Conservation (phyloP, 2,888 invertebrate genomes). For the Xanthorhoe spadicearia region DNA sequence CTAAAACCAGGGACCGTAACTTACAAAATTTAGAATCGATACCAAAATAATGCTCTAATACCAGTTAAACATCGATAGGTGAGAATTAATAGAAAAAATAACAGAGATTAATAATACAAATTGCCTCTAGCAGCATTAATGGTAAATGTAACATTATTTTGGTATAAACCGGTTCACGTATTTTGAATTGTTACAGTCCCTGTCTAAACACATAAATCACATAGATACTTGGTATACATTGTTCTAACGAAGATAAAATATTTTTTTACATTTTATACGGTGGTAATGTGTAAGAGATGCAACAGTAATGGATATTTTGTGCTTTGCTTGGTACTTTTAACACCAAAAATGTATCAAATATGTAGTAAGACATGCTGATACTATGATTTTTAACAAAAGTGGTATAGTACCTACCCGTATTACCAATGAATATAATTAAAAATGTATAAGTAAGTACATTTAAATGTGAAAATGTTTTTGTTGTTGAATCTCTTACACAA, state of each 20-base stretch:
- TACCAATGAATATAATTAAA: background rate
- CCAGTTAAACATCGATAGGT: background rate
- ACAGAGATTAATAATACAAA: too few species aligned
- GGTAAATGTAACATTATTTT: conserved; percentile 11
- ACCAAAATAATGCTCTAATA: conserved; percentile 11
- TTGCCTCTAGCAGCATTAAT: background rate
- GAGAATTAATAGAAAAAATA: background rate
- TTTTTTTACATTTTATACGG: conserved; percentile 40
- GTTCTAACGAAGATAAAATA: conserved; percentile 77
- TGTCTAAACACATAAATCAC: conserved; percentile 68
- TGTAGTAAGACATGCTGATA: too few species aligned
- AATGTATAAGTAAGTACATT: background rate
- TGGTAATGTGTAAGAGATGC: conserved; percentile 24
- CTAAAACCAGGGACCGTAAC: conserved; percentile 53
- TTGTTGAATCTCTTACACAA: conserved; percentile 25
- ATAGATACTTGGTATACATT: conserved; percentile 76
- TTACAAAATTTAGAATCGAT: background rate
- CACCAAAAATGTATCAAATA: too few species aligned
- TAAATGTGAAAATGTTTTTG: too few species aligned
- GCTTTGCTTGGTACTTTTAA: too few species aligned
- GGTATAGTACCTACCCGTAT: background rate
- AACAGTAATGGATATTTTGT: background rate
- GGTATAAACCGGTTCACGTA: conserved; percentile 9
- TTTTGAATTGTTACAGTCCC: conserved; percentile 6
- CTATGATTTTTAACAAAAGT: background rate